Conservation (phyloP, 2,113 vertebrate genomes). For the Rhombomys opimus region DNA sequence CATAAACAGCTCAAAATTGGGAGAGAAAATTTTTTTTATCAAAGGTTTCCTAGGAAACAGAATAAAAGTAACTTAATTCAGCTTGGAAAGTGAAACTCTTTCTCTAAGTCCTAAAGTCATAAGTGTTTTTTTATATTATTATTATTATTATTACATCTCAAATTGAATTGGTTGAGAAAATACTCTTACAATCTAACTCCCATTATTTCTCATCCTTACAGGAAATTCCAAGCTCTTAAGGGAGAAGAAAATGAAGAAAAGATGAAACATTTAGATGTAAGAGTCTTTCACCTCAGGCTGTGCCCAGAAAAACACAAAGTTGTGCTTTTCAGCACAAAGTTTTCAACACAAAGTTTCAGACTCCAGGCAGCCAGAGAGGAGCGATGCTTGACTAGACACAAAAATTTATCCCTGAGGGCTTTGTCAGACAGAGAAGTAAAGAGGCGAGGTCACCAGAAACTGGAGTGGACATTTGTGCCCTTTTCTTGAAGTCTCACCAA, state of each 20-base stretch:
- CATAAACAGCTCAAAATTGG: background rate
- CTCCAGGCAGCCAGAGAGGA: background rate
- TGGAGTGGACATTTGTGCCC: background rate
- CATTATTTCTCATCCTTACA: background rate
- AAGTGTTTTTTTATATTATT: background rate
- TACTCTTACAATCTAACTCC: background rate
- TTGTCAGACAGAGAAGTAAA: background rate
- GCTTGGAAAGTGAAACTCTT: constrained; percentile 27
- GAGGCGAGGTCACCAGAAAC: background rate
- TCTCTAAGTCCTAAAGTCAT: background rate
- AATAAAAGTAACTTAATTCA: constrained; percentile 55
- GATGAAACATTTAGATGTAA: background rate
- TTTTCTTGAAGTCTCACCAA: background rate
- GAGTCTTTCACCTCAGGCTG: background rate
- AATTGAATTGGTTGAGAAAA: constrained; percentile 32
- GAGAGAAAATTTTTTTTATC: background rate
- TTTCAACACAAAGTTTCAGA: background rate
- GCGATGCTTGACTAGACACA: background rate
- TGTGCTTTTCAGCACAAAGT: no score
- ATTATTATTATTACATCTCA: constrained; percentile 30
- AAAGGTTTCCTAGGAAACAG: constrained; percentile 45
- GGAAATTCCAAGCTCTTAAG: background rate
- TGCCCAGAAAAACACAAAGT: background rate
- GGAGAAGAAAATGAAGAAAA: constrained; percentile 28
- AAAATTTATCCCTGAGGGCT: background rate